phyloP scores from a whole-genome alignment of 1,140 invertebrate species.

The Melitaea cinxia region DNA sequence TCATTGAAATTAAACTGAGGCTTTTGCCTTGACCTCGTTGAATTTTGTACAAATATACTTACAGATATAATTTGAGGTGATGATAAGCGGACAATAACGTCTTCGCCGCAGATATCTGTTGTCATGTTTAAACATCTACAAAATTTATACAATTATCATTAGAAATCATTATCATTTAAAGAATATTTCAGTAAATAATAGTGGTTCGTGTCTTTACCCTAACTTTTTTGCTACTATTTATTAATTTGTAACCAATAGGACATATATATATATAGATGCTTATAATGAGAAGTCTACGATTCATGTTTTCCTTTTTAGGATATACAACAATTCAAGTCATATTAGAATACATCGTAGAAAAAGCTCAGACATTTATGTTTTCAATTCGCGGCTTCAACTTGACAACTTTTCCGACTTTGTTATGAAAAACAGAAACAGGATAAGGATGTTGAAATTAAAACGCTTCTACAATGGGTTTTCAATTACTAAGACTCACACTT shows the following conservation, averaged over 20 bases:
- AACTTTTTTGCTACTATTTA: too few relatives aligned
- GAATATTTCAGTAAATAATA: too few relatives aligned
- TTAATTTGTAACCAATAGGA: too few relatives aligned
- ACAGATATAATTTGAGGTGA: constrained; percentile 57
- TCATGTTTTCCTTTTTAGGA: too few relatives aligned
- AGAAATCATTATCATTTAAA: too few relatives aligned
- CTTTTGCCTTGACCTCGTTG: background rate
- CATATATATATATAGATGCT: too few relatives aligned
- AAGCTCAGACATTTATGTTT: background rate
- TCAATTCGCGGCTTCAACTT: constrained; percentile 11
- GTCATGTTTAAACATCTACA: constrained; percentile 51
- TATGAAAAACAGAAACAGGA: constrained; percentile 57
- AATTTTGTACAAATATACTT: constrained; percentile 28
- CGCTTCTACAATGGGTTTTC: constrained; percentile 48
- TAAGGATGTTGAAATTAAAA: constrained; percentile 61
- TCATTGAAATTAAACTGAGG: background rate
- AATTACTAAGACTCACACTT: constrained; percentile 60
- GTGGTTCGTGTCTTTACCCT: background rate
- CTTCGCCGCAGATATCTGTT: constrained; percentile 52
- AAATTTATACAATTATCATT: too few relatives aligned
- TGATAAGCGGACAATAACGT: constrained; percentile 56
- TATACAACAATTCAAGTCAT: background rate
- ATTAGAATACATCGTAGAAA: background rate
- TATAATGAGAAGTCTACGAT: too few relatives aligned
- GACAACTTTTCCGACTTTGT: constrained; percentile 21